Evolutionary conservation across 1,140 invertebrate genomes (phyloP).

Genomic region (Lepeophtheirus salmonis): DNA sequence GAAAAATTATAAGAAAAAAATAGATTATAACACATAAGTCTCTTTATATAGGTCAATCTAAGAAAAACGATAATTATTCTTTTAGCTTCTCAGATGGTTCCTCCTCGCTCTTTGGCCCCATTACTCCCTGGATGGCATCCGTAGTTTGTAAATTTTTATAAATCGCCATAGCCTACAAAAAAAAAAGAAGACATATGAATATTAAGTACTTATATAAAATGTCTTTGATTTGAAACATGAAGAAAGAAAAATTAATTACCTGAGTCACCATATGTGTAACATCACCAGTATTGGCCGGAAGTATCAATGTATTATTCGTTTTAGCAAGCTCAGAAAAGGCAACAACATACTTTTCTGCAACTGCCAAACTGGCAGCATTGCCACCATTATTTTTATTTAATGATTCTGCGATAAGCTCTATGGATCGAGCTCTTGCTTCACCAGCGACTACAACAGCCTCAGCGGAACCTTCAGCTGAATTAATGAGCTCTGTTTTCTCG

Average conservation of each 20-base stretch:
- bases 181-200: neutral
- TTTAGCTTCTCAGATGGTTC: too few species aligned
- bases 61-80: too few species aligned
- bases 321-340: conserved; percentile 85
- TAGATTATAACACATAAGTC: too few species aligned
- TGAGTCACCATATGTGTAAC: conserved; percentile 51
- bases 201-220: neutral
- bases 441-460: conserved; percentile 64
- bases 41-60: too few species aligned
- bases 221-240: neutral
- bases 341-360: conserved; percentile 85
- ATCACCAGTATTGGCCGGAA: conserved; percentile 76
- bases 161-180: neutral
- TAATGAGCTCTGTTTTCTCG: conserved; percentile 64
- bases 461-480: conserved; percentile 67
- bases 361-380: conserved; percentile 69
- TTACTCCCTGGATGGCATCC: too few species aligned
- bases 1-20: too few species aligned
- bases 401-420: conserved; percentile 50
- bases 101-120: too few species aligned
- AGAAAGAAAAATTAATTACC: neutral
- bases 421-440: conserved; percentile 54
- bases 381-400: conserved; percentile 42
- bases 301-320: conserved; percentile 77
- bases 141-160: neutral